Evolutionary conservation across 2,797 vertebrate species (phyloP).

Genomic region (Malurus splendens): DNA sequence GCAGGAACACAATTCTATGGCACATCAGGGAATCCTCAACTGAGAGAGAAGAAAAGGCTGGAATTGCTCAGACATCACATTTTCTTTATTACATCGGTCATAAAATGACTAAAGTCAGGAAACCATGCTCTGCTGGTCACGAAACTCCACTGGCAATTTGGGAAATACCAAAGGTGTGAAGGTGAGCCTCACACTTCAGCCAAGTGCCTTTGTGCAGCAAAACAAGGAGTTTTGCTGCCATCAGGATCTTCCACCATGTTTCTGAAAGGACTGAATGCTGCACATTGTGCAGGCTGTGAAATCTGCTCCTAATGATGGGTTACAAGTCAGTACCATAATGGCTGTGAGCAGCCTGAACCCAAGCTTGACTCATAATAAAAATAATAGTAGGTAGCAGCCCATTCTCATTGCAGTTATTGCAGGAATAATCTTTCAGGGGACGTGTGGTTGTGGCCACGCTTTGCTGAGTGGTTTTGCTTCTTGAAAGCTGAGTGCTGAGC

Average conservation of each 20-base stretch:
- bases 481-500: background rate
- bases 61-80: background rate
- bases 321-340: background rate
- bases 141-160: background rate
- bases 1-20: background rate
- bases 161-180: too few species aligned
- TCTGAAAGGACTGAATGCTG: background rate
- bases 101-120: background rate
- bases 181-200: background rate
- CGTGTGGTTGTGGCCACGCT: background rate
- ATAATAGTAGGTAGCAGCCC: background rate
- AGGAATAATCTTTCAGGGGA: background rate
- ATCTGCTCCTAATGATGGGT: background rate
- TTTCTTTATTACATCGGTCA: background rate
- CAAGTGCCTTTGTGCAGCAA: rapidly evolving
- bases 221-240: background rate
- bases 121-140: background rate
- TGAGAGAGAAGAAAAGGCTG: background rate
- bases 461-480: background rate
- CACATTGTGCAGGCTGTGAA: background rate
- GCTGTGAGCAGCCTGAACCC: background rate
- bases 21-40: background rate
- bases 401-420: background rate
- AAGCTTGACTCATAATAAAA: background rate
- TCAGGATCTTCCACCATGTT: background rate